Percentiles rank a stretch among this genome's conserved stretches.
Conservation (phyloP, 92 coral and sea anemone genomes). For the Palythoa heliodiscus region DNA sequence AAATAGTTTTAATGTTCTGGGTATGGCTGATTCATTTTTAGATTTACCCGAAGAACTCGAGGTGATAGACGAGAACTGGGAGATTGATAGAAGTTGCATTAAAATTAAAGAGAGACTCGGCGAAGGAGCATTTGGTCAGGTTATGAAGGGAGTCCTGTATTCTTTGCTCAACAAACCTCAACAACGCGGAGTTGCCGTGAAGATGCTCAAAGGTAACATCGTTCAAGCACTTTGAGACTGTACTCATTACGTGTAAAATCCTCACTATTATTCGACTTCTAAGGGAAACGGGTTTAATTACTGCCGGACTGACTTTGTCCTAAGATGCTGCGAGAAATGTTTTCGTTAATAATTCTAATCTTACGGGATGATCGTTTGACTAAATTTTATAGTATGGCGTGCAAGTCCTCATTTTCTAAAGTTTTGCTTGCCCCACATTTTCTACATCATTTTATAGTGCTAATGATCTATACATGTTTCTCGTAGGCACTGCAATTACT, state of each 20-base stretch:
- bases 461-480: too few relatives aligned
- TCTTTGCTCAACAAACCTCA: slow-evolving; percentile 55
- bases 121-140: slow-evolving; percentile 96
- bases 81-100: slow-evolving; percentile 72
- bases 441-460: too few relatives aligned
- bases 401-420: too few relatives aligned
- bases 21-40: not conserved
- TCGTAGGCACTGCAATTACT: too few relatives aligned
- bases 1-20: not conserved
- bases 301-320: too few relatives aligned
- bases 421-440: too few relatives aligned
- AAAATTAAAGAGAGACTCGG: slow-evolving; percentile 77
- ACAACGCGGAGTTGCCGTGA: slow-evolving; percentile 83
- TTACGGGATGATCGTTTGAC: too few relatives aligned
- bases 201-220: slow-evolving; percentile 85
- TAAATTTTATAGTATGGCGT: too few relatives aligned
- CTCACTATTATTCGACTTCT: not conserved
- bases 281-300: not conserved
- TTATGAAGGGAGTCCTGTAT: slow-evolving; percentile 82
- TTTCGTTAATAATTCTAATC: too few relatives aligned
- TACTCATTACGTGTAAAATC: not conserved
- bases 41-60: slow-evolving; percentile 71
- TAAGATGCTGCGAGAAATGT: too few relatives aligned
- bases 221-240: not conserved
- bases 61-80: slow-evolving; percentile 86